phyloP scores from a whole-genome alignment of 2,113 vertebrate species.

The Peromyscus leucopus region DNA sequence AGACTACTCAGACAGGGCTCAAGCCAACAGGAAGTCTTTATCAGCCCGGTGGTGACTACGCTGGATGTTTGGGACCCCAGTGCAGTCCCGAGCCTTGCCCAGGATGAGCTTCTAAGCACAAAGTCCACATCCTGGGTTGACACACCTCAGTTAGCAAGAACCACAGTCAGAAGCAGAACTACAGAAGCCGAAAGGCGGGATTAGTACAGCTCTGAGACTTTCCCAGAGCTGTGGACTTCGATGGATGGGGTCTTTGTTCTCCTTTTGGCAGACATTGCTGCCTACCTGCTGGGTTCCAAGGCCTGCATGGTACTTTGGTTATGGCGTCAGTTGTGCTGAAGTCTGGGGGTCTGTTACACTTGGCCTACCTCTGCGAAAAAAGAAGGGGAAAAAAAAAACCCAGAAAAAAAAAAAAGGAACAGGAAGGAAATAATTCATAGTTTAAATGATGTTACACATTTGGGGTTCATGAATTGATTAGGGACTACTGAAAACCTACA shows the following conservation, averaged over 20 bases:
- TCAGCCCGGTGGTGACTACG: background rate
- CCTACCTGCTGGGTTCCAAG: background rate
- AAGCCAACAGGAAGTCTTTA: background rate
- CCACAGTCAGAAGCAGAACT: background rate
- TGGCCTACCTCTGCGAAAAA: background rate
- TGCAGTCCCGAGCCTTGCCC: background rate
- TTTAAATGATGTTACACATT: background rate
- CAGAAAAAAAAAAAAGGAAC: background rate
- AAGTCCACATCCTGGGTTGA: background rate
- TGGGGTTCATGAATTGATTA: background rate
- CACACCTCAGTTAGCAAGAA: background rate
- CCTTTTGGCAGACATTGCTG: background rate
- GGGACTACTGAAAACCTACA: background rate
- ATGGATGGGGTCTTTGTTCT: background rate
- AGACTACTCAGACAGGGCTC: background rate
- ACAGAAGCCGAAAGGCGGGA: background rate
- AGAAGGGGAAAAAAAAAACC: background rate
- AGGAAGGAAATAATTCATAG: background rate
- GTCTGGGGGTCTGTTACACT: background rate
- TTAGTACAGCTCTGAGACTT: background rate
- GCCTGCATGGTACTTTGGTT: background rate
- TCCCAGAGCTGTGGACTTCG: background rate
- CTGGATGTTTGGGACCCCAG: background rate
- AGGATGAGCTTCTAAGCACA: background rate
- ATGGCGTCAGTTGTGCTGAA: background rate